Base-by-base conservation (phyloP, 2,888 invertebrate species). In the Brassicogethes aeneus region DNA sequence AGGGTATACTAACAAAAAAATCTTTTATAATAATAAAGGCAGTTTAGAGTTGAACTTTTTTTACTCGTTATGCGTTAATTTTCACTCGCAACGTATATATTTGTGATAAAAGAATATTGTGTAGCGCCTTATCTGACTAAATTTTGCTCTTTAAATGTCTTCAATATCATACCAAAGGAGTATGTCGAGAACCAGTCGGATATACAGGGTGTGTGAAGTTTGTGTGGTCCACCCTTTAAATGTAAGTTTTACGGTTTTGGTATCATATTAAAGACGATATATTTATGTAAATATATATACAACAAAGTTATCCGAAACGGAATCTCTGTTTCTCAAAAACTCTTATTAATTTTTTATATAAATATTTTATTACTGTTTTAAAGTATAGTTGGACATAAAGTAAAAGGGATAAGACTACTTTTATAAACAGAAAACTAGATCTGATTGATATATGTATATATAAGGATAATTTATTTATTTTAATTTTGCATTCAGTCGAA, bases 81-180 rank as follows among this genome's bases (percentile, higher is more conserved):
- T n/a, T n/a, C n/a, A n/a, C n/a, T n/a, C n/a, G n/a, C n/a, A 23
- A 23, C 10, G 5, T 23, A 7, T 7, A 23, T 23, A 45, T 46
- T 52, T 54, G 54, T 54, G 55, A 54, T 54, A 55, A 42, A 47
- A 42, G 46, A 53, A 50, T 56, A 50, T 50, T 53, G 53, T 55
- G 55, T 57, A 57, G 51, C 56, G 59, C 59, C 57, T 57, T 59
- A 59, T 50, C 43, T 51, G 51, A 53, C 46, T 52, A 49, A 42
- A 47, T 49, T 47, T 51, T 50, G 52, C 51, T 55, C 52, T 54
- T 50, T 10, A 10, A 5, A 10, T 10, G 23, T 23, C 23, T 23
- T 23, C 10, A 5, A 23, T 47, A 45, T 47, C 42, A 37, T 23
- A 23, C 23, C 23, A 23, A 23, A 23, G 10, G n/a, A n/a, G n/a